Percentiles rank a stretch among this genome's conserved stretches.
phyloP scores from a whole-genome alignment of 92 coral and sea anemone species.

The Palythoa grandiflora region DNA sequence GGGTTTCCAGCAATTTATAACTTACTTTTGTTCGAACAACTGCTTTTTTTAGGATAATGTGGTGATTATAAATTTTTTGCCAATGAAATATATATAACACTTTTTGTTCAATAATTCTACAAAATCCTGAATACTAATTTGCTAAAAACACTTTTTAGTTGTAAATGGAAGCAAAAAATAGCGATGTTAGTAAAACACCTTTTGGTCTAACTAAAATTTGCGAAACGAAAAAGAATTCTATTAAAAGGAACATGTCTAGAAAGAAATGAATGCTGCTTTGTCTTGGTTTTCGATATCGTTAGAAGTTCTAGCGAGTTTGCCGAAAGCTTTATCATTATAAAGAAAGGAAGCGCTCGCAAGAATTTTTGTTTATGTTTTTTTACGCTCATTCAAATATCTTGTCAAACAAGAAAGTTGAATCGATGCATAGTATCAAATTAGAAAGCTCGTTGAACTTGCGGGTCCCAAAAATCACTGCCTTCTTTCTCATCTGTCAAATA shows the following conservation, averaged over 20 bases:
- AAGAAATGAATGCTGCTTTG: not conserved
- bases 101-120: not conserved
- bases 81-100: not conserved
- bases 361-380: not conserved
- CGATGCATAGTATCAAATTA: not conserved
- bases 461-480: conserved; percentile 16
- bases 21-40: too few species aligned
- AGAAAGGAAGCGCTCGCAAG: not conserved
- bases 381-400: not conserved
- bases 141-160: not conserved
- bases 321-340: not conserved
- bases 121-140: not conserved
- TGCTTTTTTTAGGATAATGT: not conserved
- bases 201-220: not conserved
- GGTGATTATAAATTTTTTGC: not conserved
- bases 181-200: too few species aligned
- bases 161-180: not conserved
- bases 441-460: not conserved
- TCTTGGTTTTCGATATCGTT: not conserved
- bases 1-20: not conserved
- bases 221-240: conserved; percentile 1
- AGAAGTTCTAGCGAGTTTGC: not conserved
- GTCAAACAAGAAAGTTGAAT: not conserved
- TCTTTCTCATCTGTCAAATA: conserved; percentile 22
- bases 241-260: not conserved